Conservation (phyloP, 1,140 invertebrate species). For the Atta colombica region DNA sequence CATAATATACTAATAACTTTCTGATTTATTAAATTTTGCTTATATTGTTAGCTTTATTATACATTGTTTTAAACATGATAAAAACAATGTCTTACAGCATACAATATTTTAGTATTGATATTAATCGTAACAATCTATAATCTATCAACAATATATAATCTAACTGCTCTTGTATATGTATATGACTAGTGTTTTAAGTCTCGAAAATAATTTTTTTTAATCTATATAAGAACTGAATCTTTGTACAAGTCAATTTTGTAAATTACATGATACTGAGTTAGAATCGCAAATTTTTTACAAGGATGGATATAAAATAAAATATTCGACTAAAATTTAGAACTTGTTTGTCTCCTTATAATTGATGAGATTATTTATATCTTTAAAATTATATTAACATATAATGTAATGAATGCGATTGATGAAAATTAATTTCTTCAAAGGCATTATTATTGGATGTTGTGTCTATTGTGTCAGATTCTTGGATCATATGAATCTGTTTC, state of each 20-base stretch:
- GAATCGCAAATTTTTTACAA: neutral
- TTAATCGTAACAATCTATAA: neutral
- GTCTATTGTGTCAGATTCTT: neutral
- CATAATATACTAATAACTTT: neutral
- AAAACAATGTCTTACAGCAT: neutral
- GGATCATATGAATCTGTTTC: too few relatives aligned
- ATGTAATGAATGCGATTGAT: neutral
- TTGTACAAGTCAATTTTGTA: neutral
- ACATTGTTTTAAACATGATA: neutral
- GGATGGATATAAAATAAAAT: neutral
- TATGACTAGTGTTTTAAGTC: neutral
- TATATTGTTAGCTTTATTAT: neutral
- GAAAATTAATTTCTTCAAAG: neutral
- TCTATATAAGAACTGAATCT: neutral
- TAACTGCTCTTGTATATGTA: neutral
- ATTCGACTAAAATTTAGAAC: neutral
- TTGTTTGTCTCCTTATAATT: neutral
- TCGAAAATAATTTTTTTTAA: neutral
- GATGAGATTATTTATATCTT: neutral
- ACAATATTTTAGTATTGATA: neutral
- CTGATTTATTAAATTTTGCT: slow-evolving; percentile 1
- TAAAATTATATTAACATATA: neutral
- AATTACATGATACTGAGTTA: neutral
- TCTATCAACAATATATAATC: neutral
- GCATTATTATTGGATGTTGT: neutral